Evolutionary conservation across 2,113 vertebrate genomes (phyloP).

Genomic region (Origma solitaria): DNA sequence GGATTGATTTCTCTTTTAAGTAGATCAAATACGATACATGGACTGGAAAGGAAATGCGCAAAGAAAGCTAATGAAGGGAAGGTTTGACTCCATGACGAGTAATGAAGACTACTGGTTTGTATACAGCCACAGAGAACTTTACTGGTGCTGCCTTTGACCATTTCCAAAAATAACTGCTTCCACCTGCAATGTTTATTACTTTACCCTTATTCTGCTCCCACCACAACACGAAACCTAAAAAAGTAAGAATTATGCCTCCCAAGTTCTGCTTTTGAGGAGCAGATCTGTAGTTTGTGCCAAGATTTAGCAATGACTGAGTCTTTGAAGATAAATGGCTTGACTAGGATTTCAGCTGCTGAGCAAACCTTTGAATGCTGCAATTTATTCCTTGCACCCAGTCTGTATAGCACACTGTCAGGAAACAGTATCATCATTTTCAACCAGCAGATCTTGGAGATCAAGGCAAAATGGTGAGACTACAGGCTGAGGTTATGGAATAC

Average conservation of each 20-base stretch:
- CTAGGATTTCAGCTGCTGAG: neutral
- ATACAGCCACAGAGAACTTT: neutral
- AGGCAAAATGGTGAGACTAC: neutral
- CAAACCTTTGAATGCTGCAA: neutral
- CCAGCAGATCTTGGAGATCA: neutral
- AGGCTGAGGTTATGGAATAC: neutral
- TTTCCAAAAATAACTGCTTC: neutral
- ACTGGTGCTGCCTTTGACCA: neutral
- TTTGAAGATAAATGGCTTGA: neutral
- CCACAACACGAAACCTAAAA: neutral
- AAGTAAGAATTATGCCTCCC: neutral
- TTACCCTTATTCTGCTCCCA: neutral
- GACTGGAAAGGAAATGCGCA: neutral
- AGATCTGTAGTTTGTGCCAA: neutral
- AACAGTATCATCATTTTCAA: neutral
- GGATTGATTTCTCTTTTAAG: neutral
- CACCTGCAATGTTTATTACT: neutral
- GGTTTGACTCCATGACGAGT: neutral
- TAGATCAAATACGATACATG: neutral
- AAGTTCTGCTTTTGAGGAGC: neutral
- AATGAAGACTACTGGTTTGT: neutral
- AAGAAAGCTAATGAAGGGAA: neutral
- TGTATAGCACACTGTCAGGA: neutral
- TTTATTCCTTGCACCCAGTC: neutral
- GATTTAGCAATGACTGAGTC: neutral